Evolutionary conservation across 2,797 vertebrate genomes (phyloP).

Genomic region (Vespertilio murinus): DNA sequence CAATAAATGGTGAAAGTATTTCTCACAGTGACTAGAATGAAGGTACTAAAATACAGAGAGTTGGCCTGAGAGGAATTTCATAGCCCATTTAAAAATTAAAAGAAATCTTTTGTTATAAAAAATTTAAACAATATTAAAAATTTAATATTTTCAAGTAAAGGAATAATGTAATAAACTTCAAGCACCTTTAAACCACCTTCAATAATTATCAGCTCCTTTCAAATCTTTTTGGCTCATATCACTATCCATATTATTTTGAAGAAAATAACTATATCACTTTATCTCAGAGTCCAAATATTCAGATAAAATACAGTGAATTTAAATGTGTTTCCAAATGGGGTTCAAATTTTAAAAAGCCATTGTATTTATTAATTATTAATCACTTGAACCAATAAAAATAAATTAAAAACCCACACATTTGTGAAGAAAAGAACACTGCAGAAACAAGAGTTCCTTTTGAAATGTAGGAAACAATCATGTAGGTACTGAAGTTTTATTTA

Average conservation of each 20-base stretch:
- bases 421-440: not conserved
- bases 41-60: not conserved
- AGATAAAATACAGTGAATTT: not conserved
- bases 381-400: not conserved
- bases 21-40: not conserved
- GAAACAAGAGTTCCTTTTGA: not conserved
- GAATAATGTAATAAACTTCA: not conserved
- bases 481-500: not conserved
- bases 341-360: not conserved
- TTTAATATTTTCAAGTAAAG: not conserved
- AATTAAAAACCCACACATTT: not conserved
- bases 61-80: not conserved
- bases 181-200: not conserved
- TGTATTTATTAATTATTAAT: not conserved
- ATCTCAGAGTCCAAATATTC: constrained; percentile 69
- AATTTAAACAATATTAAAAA: not conserved
- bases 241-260: constrained; percentile 10
- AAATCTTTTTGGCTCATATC: not conserved
- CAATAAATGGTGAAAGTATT: not conserved
- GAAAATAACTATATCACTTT: not conserved
- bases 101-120: not conserved
- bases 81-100: not conserved
- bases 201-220: constrained; percentile 9
- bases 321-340: not conserved
- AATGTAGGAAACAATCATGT: not conserved